Percentiles rank a stretch among this genome's conserved stretches.
Conservation (phyloP, 1,140 invertebrate species). For the Halictus rubicundus region DNA sequence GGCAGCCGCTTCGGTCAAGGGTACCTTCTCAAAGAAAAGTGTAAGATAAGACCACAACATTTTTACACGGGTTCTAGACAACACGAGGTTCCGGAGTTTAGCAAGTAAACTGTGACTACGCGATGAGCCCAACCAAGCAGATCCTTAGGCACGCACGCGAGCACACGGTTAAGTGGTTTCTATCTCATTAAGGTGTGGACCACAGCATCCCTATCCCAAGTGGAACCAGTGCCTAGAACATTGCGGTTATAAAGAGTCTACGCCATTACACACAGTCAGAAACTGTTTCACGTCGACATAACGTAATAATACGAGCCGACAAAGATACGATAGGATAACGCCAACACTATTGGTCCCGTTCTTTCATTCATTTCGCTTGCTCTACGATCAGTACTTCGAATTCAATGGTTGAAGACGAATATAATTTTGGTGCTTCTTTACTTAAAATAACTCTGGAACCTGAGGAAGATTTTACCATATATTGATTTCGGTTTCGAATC, state of each 20-base stretch:
- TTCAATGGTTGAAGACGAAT: too few relatives aligned
- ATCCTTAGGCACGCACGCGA: slow-evolving; percentile 64
- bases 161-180: slow-evolving; percentile 59
- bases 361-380: neutral
- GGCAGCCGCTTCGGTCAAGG: neutral
- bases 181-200: slow-evolving; percentile 61
- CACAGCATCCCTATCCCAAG: slow-evolving; percentile 5
- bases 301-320: slow-evolving; percentile 32
- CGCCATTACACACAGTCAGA: neutral
- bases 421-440: too few relatives aligned
- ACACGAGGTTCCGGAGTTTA: neutral
- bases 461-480: too few relatives aligned
- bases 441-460: too few relatives aligned
- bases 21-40: too few relatives aligned
- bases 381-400: neutral
- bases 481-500: too few relatives aligned
- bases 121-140: slow-evolving; percentile 14
- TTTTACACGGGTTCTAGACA: neutral
- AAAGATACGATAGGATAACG: slow-evolving; percentile 40
- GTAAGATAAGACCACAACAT: neutral
- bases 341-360: neutral
- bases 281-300: slow-evolving; percentile 21
- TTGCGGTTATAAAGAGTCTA: neutral
- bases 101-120: slow-evolving; percentile 14
- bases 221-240: slow-evolving; percentile 22